Evolutionary conservation across 2,888 invertebrate species (phyloP), one percentile per base, ranked within the genome.

Genomic region (Xanthorhoe spadicearia): DNA sequence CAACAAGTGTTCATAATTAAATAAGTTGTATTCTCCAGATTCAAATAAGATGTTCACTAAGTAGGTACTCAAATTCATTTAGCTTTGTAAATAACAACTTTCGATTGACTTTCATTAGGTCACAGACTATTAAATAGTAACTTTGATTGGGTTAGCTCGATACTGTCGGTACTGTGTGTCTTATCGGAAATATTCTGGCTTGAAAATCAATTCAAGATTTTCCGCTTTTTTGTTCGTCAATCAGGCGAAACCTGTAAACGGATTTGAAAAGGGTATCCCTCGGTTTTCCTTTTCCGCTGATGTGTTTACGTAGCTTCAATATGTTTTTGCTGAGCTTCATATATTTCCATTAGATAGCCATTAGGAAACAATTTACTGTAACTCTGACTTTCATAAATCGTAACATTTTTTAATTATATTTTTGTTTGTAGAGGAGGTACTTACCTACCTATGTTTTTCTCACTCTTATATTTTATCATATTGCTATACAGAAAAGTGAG

Each of bases 201-300:
- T 63, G 51, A 51, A 57, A 46, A 60, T 46, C 50, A 49, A 48
- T 59, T 50, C 46, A 48, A 35, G 51, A 23, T 58, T 51, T 51
- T 53, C 50, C 17, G 54, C 57, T 35, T 58, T 46, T 58, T 49
- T 48, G 49, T 50, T 60, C 48, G 50, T 43, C 43, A 50, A 64
- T 59, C 53, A 55, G 7, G 64, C 50, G 59, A 51, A 60, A 55
- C 48, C 64, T 15, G 54, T 59, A 48, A 64, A 64, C 17, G 49
- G 54, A 54, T 64, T 54, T 48, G 46, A 54, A 58, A 54, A 60
- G 55, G 59, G 46, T 60, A 59, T 62, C 59, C 43, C 19, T 53
- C 35, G 53, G 58, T 64, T 64, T 57, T 49, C 28, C 59, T 59
- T 28, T 64, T 54, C 28, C 48, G 15, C 43, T 35, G 57, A 51